Conservation (phyloP, 53 echinoderm and acorn worm genomes). For the Stichopus horrens region DNA sequence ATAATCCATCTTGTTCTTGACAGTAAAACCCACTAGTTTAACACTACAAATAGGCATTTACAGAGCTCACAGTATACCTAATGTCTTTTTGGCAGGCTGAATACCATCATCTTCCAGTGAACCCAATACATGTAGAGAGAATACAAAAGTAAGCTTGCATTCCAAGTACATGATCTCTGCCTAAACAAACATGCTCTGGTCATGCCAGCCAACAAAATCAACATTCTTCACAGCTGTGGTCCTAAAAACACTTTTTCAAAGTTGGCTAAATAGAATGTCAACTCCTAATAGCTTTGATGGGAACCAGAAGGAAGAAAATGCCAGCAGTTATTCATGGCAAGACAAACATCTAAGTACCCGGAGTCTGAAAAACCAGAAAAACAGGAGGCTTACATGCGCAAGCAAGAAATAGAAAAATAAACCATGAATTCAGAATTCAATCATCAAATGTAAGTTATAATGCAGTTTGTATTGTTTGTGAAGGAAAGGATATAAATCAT, state of each 20-base stretch:
- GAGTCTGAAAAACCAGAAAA: background rate
- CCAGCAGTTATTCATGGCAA: background rate
- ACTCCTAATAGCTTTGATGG: conserved; percentile 25
- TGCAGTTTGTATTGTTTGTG: background rate
- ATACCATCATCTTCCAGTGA: too few relatives aligned
- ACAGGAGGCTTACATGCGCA: background rate
- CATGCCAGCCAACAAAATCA: background rate
- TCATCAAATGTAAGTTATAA: background rate
- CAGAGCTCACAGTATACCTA: too few relatives aligned
- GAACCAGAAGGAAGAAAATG: conserved; percentile 17
- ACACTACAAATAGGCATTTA: too few relatives aligned
- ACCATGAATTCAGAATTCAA: background rate
- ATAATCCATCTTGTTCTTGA: too few relatives aligned
- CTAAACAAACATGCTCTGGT: background rate
- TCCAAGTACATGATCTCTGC: background rate
- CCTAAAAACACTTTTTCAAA: background rate
- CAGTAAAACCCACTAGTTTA: too few relatives aligned
- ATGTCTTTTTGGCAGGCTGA: too few relatives aligned
- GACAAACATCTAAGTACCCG: conserved; percentile 9
- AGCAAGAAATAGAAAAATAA: background rate
- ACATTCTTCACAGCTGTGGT: conserved; percentile 1
- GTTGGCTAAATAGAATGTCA: conserved; percentile 30
- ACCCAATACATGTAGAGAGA: too few relatives aligned
- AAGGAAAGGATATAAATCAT: background rate
- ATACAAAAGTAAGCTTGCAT: too few relatives aligned